Conservation (phyloP, 2,888 invertebrate genomes). For the Orthosia gracilis region DNA sequence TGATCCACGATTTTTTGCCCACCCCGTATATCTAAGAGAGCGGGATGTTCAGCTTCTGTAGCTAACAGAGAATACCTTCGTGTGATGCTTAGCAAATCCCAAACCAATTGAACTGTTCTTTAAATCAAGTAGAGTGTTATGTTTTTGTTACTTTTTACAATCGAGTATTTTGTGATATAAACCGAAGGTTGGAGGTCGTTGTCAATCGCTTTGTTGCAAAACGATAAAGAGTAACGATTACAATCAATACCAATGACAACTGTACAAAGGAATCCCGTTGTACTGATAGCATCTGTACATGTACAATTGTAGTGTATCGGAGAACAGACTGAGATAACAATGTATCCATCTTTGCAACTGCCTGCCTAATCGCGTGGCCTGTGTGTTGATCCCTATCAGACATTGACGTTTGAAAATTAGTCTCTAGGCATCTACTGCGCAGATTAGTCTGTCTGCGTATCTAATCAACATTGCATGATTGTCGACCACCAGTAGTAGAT, state of each 20-base stretch:
- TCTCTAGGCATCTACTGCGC: conserved; percentile 39
- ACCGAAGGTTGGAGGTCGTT: conserved; percentile 8
- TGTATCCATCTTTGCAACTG: conserved; percentile 33
- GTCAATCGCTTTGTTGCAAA: conserved; percentile 16
- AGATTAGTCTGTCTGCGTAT: conserved; percentile 26
- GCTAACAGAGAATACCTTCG: not conserved
- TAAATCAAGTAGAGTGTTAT: not conserved
- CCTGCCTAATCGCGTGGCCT: conserved; percentile 38
- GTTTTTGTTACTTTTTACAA: not conserved
- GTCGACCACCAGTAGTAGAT: not conserved
- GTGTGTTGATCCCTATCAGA: conserved; percentile 42
- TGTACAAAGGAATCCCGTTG: conserved; percentile 33
- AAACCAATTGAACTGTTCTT: not conserved
- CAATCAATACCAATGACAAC: conserved; percentile 38
- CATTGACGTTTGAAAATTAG: conserved; percentile 28
- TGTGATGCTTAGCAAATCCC: not conserved
- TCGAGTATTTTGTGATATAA: not conserved
- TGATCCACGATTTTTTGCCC: no score
- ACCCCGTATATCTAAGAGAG: not conserved
- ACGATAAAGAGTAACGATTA: conserved; percentile 49
- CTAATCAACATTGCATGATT: conserved; percentile 26
- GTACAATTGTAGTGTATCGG: conserved; percentile 22
- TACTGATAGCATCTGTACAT: conserved; percentile 53
- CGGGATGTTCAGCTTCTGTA: not conserved
- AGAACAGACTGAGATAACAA: conserved; percentile 48